phyloP scores from a whole-genome alignment of 2,113 vertebrate species.

The Poeciliopsis prolifica region DNA sequence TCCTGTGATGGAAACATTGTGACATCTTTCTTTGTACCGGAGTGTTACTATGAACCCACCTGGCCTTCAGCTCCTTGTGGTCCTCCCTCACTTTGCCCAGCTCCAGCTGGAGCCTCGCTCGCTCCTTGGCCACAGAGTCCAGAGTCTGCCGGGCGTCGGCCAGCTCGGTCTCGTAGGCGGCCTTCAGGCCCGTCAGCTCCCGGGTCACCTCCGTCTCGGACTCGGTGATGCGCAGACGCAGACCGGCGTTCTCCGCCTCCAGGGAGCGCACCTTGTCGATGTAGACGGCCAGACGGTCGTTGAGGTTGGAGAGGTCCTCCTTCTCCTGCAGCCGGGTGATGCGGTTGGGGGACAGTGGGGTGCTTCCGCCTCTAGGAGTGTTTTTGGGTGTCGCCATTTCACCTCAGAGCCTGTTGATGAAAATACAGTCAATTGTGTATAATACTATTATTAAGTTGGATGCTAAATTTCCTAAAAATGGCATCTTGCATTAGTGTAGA shows the following conservation, averaged over 20 bases:
- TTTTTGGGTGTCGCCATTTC: constrained; percentile 91
- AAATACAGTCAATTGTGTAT: not conserved
- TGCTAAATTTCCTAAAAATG: too few species aligned
- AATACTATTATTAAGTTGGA: too few species aligned
- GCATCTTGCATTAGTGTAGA: too few species aligned
- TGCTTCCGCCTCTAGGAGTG: constrained; percentile 74
- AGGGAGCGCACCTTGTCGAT: constrained; percentile 96
- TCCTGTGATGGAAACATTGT: too few species aligned
- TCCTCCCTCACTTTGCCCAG: constrained; percentile 91
- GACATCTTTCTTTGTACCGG: too few species aligned
- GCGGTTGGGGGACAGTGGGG: constrained; percentile 87
- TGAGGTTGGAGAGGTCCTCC: constrained; percentile 94
- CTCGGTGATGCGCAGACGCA: constrained; percentile 94
- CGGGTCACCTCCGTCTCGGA: constrained; percentile 94
- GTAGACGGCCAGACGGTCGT: constrained; percentile 94
- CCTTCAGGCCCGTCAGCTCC: constrained; percentile 92
- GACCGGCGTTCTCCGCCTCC: constrained; percentile 92
- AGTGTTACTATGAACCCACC: constrained; percentile 74
- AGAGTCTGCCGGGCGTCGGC: constrained; percentile 95
- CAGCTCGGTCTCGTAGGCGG: constrained; percentile 93
- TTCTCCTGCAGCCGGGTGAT: constrained; percentile 98
- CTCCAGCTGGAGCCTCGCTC: constrained; percentile 93
- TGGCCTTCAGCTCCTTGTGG: constrained; percentile 93
- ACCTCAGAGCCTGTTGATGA: not conserved
- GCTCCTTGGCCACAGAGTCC: constrained; percentile 96